Evolutionary conservation across 2,797 vertebrate genomes (phyloP).

Genomic region (Eulemur mongoz): DNA sequence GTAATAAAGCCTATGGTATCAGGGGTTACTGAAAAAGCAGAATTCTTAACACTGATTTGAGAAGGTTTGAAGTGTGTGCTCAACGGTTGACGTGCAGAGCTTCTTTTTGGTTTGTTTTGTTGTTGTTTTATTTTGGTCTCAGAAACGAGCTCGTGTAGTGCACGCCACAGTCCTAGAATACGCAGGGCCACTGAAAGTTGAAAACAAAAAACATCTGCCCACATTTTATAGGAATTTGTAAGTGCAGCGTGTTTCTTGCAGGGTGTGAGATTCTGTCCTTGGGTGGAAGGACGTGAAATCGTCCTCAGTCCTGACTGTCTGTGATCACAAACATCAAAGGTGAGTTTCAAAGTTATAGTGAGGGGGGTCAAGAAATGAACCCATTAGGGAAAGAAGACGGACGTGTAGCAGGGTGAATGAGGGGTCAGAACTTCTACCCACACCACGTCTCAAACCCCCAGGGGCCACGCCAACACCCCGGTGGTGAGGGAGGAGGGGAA

Average conservation of each 20-base stretch:
- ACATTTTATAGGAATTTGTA: conserved; percentile 24
- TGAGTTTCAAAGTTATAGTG: background rate
- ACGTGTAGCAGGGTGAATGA: background rate
- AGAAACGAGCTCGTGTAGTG: background rate
- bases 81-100: background rate
- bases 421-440: background rate
- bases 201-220: conserved; percentile 35
- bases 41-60: conserved; percentile 50
- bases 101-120: background rate
- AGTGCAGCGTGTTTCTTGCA: background rate
- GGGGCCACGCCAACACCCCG: fast-evolving
- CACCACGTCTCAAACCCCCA: fast-evolving
- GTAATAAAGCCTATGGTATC: background rate
- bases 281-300: conserved; percentile 16
- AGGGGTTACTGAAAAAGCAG: background rate
- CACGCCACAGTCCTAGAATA: too few species aligned
- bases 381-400: background rate
- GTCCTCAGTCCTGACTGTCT: background rate
- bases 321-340: background rate
- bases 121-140: background rate
- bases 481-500: background rate
- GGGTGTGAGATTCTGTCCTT: background rate
- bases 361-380: background rate
- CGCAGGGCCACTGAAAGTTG: background rate
- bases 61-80: conserved; percentile 74